Conservation (phyloP, 2,797 vertebrate species). For the Tokudaia tokunoshimensis region DNA sequence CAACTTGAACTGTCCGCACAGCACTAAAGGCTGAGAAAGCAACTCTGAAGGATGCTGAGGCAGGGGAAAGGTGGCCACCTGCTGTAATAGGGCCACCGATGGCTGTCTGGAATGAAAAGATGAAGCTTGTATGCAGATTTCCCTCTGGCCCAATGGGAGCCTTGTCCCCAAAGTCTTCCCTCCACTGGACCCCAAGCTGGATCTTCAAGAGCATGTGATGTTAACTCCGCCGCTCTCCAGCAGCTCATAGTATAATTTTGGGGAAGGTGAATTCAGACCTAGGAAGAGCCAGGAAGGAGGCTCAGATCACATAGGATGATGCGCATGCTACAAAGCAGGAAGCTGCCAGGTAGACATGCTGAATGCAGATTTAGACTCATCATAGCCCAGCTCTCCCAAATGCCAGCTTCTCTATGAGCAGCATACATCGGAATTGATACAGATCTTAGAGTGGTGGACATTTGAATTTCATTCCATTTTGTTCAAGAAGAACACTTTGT, state of each 20-base stretch:
- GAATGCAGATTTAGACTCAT: neutral
- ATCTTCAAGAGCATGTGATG: neutral
- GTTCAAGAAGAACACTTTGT: neutral
- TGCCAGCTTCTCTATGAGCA: conserved; percentile 13
- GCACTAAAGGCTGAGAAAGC: neutral
- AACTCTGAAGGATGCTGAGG: neutral
- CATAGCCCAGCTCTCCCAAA: neutral
- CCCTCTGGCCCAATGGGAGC: neutral
- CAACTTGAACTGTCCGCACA: neutral
- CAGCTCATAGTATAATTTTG: neutral
- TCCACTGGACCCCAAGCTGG: neutral
- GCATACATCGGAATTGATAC: neutral
- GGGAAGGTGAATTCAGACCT: neutral
- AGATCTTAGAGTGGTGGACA: neutral
- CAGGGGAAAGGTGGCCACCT: neutral
- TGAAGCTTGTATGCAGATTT: neutral
- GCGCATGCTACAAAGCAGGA: neutral
- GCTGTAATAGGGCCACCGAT: accelerated
- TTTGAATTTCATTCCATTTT: conserved; percentile 2
- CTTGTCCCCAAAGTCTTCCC: neutral
- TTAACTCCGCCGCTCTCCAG: neutral
- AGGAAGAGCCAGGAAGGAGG: neutral
- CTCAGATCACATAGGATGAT: neutral
- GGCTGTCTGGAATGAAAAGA: neutral
- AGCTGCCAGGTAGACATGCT: neutral